phyloP scores from a whole-genome alignment of 2,888 invertebrate genomes.

The Dioctria rufipes region DNA sequence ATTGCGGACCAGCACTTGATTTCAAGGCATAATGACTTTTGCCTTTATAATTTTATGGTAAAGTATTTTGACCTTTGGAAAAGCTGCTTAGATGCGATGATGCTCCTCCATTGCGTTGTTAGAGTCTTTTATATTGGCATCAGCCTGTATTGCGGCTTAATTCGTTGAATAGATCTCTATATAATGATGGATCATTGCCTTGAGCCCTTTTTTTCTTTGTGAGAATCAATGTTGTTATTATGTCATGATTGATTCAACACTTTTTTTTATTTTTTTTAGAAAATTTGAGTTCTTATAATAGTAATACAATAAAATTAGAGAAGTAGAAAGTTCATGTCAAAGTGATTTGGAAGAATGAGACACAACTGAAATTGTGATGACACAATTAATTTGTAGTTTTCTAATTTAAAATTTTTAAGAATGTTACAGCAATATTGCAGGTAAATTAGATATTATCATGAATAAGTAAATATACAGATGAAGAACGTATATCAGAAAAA shows the following conservation, averaged over 20 bases:
- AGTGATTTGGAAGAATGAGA: no score
- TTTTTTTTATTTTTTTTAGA: neutral
- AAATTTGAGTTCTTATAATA: neutral
- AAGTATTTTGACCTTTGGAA: neutral
- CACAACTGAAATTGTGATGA: no score
- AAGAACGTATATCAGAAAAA: no score
- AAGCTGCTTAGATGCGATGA: slow-evolving; percentile 3
- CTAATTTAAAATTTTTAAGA: no score
- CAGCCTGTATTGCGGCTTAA: neutral
- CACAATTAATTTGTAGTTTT: no score
- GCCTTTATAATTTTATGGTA: neutral
- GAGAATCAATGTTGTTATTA: neutral
- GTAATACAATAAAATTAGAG: neutral
- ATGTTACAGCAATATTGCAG: no score
- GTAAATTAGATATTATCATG: no score
- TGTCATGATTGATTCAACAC: neutral
- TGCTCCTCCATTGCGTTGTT: neutral
- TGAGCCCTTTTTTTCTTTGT: slow-evolving; percentile 16
- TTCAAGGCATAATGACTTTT: neutral
- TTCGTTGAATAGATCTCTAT: no score
- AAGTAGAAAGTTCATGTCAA: neutral
- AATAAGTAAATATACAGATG: no score
- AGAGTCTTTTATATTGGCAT: neutral
- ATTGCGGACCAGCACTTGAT: neutral
- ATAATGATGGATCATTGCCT: slow-evolving; percentile 26